A percentile compares a stretch with the other conserved stretches of the same genome.
phyloP scores from a whole-genome alignment of 53 echinoderm and acorn worm species.

The Hippasteria phrygiana region DNA sequence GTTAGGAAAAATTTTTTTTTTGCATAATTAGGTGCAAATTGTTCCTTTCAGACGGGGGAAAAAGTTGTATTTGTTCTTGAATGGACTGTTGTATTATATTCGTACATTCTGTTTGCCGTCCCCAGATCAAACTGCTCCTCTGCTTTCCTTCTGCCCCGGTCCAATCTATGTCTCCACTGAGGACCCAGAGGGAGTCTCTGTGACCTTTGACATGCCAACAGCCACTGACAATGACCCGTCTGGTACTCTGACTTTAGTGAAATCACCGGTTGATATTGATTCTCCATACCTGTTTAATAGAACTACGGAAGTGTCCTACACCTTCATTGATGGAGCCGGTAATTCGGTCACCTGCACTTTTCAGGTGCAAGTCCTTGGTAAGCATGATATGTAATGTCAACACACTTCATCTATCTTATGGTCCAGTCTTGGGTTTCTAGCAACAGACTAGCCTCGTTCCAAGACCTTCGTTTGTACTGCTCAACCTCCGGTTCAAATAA shows the following conservation, averaged over 20 bases:
- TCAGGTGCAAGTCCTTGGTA: constrained; percentile 68
- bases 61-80: too few species aligned
- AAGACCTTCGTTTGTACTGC: too few species aligned
- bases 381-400: neutral
- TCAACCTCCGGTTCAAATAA: too few species aligned
- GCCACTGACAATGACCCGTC: constrained; percentile 71
- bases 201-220: constrained; percentile 77
- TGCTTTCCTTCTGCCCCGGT: constrained; percentile 61
- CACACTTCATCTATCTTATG: neutral
- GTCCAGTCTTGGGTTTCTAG: too few species aligned
- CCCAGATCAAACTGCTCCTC: constrained; percentile 30
- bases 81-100: neutral
- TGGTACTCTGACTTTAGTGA: constrained; percentile 26
- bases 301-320: constrained; percentile 65
- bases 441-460: too few species aligned
- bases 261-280: constrained; percentile 65
- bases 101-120: neutral
- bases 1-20: too few species aligned
- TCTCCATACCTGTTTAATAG: constrained; percentile 68
- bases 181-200: constrained; percentile 9
- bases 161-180: constrained; percentile 7
- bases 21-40: too few species aligned
- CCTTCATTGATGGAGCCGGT: constrained; percentile 71
- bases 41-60: too few species aligned
- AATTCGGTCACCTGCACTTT: constrained; percentile 76